phyloP scores from a whole-genome alignment of 2,888 invertebrate genomes.

The Apodemia zela region DNA sequence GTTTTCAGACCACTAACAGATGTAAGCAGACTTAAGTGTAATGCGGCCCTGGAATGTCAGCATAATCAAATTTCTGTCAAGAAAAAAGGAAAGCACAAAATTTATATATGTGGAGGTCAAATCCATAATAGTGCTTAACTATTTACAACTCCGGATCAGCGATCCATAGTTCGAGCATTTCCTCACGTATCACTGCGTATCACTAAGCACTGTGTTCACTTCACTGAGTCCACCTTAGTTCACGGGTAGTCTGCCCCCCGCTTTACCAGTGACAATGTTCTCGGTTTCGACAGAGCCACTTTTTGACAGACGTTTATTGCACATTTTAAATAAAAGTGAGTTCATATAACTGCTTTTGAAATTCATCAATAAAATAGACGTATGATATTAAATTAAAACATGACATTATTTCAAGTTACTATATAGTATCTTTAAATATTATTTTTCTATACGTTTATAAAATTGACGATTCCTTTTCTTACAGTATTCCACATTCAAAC shows the following conservation, averaged over 20 bases:
- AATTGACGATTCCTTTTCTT: too few relatives aligned
- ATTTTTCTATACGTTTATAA: background rate
- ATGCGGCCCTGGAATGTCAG: background rate
- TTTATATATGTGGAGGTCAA: constrained; percentile 46
- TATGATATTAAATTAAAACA: too few relatives aligned
- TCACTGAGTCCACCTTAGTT: constrained; percentile 12
- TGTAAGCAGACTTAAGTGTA: background rate
- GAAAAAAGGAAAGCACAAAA: constrained; percentile 1
- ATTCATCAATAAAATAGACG: background rate
- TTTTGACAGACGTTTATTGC: constrained; percentile 18
- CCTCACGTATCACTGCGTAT: constrained; percentile 52
- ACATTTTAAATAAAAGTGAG: constrained; percentile 11
- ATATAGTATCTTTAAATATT: background rate
- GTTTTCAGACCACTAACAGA: too few relatives aligned
- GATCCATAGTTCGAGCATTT: constrained; percentile 36
- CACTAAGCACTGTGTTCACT: constrained; percentile 41
- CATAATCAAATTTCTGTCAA: background rate
- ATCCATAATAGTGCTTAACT: constrained; percentile 68
- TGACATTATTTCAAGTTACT: background rate
- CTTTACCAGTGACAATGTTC: constrained; percentile 75
- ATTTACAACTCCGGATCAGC: constrained; percentile 57
- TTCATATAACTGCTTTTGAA: background rate
- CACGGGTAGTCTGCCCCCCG: constrained; percentile 47
- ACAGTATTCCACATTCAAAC: too few relatives aligned
- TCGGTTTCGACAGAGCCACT: constrained; percentile 39